Conservation (phyloP, 2,888 invertebrate species). For the Acrobasis consociella region DNA sequence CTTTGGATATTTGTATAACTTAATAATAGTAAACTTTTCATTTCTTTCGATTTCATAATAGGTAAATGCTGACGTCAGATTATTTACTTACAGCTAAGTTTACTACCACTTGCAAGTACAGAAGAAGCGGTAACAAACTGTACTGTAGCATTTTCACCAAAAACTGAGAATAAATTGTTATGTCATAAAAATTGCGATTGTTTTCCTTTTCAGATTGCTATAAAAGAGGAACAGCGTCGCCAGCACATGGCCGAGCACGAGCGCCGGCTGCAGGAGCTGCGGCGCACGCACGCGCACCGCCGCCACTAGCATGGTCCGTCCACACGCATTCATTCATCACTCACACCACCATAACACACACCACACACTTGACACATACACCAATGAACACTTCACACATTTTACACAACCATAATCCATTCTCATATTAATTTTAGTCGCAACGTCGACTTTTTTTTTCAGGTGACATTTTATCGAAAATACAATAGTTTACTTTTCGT, state of each 20-base stretch:
- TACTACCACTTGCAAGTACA: too few relatives aligned
- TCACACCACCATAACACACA: conserved; percentile 25
- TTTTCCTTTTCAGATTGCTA: conserved; percentile 86
- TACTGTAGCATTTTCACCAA: too few relatives aligned
- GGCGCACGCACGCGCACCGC: conserved; percentile 80
- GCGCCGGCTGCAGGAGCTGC: conserved; percentile 88
- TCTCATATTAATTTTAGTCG: conserved; percentile 52
- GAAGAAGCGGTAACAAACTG: too few relatives aligned
- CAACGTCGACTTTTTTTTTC: conserved; percentile 62
- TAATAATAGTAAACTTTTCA: too few relatives aligned
- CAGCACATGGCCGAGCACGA: conserved; percentile 95
- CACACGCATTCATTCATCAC: conserved; percentile 36
- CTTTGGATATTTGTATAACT: too few relatives aligned
- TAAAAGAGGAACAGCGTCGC: conserved; percentile 93
- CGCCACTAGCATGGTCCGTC: conserved; percentile 82
- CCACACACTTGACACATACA: conserved; percentile 34
- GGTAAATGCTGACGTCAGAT: too few relatives aligned
- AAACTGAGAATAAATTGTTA: too few relatives aligned
- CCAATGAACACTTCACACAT: conserved; percentile 31
- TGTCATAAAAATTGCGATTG: too few relatives aligned
- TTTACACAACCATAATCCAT: conserved; percentile 32
- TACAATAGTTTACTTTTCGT: conserved; percentile 40
- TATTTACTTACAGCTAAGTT: too few relatives aligned
- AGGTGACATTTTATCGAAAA: conserved; percentile 51
- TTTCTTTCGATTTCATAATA: too few relatives aligned